Percentiles rank a stretch among this genome's conserved stretches.
phyloP scores from a whole-genome alignment of 2,888 invertebrate species.

The Elegia similella region DNA sequence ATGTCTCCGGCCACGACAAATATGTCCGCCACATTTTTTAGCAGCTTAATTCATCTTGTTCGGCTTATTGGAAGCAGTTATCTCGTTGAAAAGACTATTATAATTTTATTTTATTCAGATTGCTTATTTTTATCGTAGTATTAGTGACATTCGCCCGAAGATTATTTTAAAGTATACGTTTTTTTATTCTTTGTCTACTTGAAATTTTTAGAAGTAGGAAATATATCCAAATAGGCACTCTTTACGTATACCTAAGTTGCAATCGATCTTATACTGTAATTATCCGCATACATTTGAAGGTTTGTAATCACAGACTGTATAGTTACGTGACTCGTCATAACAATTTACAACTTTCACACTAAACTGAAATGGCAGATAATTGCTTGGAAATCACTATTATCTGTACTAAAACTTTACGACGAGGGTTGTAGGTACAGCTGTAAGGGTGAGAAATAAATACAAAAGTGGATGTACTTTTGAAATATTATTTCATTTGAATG shows the following conservation, averaged over 20 bases:
- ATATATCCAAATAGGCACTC: too few species aligned
- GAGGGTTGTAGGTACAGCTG: constrained; percentile 4
- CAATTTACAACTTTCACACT: constrained; percentile 45
- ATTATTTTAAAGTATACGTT: not conserved
- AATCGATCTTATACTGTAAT: constrained; percentile 15
- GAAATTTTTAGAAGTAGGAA: too few species aligned
- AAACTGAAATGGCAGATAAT: constrained; percentile 37
- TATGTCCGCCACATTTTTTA: constrained; percentile 71
- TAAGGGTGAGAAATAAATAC: not conserved
- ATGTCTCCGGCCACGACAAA: constrained; percentile 74
- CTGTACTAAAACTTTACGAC: constrained; percentile 13
- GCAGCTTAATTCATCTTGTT: constrained; percentile 64
- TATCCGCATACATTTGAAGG: not conserved
- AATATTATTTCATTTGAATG: too few species aligned
- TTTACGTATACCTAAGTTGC: not conserved
- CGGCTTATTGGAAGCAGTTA: constrained; percentile 51
- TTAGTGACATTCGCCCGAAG: not conserved
- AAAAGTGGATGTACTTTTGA: not conserved
- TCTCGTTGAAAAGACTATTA: constrained; percentile 34
- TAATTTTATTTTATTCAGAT: constrained; percentile 2
- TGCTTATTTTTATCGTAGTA: not conserved
- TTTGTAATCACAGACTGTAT: constrained; percentile 35
- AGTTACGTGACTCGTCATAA: constrained; percentile 45
- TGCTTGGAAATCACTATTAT: constrained; percentile 21
- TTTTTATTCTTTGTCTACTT: too few species aligned